Evolutionary conservation across 2,888 invertebrate species (phyloP).

Genomic region (Drosophila limbata): DNA sequence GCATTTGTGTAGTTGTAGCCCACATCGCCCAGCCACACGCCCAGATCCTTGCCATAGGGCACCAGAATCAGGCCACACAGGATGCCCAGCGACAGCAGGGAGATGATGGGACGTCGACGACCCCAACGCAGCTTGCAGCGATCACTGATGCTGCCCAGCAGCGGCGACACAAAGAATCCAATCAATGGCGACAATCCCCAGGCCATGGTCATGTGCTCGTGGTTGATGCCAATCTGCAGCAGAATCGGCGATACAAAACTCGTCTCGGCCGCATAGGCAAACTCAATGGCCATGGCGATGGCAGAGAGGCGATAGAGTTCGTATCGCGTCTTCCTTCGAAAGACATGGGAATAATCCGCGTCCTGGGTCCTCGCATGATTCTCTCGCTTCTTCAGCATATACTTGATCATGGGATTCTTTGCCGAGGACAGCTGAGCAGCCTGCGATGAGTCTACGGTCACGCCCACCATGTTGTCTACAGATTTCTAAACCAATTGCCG

Average conservation of each 20-base stretch:
- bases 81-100: conserved; percentile 87
- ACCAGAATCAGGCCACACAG: conserved; percentile 87
- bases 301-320: conserved; percentile 84
- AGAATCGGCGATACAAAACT: conserved; percentile 89
- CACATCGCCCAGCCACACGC: conserved; percentile 85
- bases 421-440: conserved; percentile 72
- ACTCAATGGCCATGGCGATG: conserved; percentile 87
- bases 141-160: conserved; percentile 88
- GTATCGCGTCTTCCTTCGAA: conserved; percentile 83
- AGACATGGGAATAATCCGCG: conserved; percentile 85
- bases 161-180: conserved; percentile 85
- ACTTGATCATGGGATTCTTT: conserved; percentile 84
- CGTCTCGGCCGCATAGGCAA: conserved; percentile 89
- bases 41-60: conserved; percentile 87
- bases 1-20: conserved; percentile 48
- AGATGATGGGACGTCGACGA: conserved; percentile 87
- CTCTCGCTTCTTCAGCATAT: conserved; percentile 84
- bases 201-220: conserved; percentile 87
- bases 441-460: conserved; percentile 64
- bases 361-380: conserved; percentile 83
- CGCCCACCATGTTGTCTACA: conserved; percentile 82
- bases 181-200: conserved; percentile 85
- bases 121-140: conserved; percentile 87
- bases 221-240: conserved; percentile 87
- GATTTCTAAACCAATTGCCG: conserved; percentile 16